Evolutionary conservation across 2,113 vertebrate genomes (phyloP).

Genomic region (Hylia prasina): DNA sequence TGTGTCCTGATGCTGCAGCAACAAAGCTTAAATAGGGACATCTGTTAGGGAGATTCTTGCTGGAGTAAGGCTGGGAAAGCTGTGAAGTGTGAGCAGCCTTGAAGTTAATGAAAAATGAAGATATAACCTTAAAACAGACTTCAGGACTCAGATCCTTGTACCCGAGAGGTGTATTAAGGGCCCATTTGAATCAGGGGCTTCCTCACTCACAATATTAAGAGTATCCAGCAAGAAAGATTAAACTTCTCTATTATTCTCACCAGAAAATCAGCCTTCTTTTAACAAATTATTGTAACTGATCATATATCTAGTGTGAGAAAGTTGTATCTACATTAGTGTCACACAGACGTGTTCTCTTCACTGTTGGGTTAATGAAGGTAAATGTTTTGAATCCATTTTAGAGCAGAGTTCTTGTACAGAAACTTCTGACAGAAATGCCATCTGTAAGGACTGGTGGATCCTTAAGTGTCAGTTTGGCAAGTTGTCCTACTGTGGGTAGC

Average conservation of each 20-base stretch:
- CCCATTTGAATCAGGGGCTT: not conserved
- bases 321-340: not conserved
- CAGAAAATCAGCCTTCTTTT: not conserved
- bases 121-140: not conserved
- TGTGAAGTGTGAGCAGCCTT: not conserved
- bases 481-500: constrained; percentile 57
- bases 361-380: not conserved
- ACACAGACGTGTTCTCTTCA: constrained; percentile 4
- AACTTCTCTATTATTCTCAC: not conserved
- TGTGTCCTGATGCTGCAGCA: not conserved
- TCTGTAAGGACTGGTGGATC: not conserved
- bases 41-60: not conserved
- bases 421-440: not conserved
- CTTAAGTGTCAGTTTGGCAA: constrained; percentile 30
- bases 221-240: not conserved
- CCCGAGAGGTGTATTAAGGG: not conserved
- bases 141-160: not conserved
- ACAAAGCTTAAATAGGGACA: not conserved
- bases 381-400: constrained; percentile 41
- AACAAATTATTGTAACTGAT: not conserved
- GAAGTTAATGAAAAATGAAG: not conserved
- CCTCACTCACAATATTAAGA: not conserved
- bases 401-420: not conserved
- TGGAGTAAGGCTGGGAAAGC: not conserved
- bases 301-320: not conserved